A percentile compares a stretch with the other conserved stretches of the same genome.
These are phyloP conservation scores for Ectropis grisescens DNA, from an alignment of 1,140 invertebrate genomes.

Conservation along the genomic window DNA sequence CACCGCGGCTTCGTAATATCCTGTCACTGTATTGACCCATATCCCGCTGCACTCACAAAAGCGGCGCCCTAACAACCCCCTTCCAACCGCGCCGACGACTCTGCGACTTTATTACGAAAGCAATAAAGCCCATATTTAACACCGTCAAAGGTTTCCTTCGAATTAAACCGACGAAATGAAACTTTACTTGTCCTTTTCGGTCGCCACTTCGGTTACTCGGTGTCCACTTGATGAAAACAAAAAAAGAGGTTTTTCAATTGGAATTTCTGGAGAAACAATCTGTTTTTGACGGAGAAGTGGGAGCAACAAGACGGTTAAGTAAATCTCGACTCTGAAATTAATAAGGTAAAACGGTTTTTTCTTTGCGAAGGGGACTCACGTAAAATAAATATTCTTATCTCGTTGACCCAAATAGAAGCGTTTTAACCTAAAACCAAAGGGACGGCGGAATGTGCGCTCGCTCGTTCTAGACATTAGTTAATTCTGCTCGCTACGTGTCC, in stretches of 20 bases:
- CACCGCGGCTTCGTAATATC: conserved; percentile 57
- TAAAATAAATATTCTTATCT: conserved; percentile 18
- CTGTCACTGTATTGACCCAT: conserved; percentile 40
- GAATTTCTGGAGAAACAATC: too few relatives aligned
- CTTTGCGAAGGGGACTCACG: conserved; percentile 6
- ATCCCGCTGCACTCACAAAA: conserved; percentile 16
- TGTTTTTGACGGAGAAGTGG: too few relatives aligned
- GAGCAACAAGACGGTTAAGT: too few relatives aligned
- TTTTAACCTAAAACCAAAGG: conserved; percentile 12
- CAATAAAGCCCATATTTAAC: conserved; percentile 54
- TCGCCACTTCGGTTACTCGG: conserved; percentile 35
- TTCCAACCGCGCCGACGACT: conserved; percentile 7
- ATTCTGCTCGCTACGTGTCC: too few relatives aligned
- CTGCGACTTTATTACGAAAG: conserved; percentile 45
- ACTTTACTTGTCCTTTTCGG: conserved; percentile 29
- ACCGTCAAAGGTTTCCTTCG: conserved; percentile 35
- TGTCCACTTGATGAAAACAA: conserved; percentile 32
- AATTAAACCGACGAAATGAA: conserved; percentile 57
- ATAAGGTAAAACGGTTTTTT: not conserved
- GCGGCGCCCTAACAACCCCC: conserved; percentile 4
- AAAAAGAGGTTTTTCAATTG: too few relatives aligned
- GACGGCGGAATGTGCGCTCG: not conserved
- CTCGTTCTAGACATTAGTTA: too few relatives aligned
- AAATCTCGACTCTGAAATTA: too few relatives aligned
- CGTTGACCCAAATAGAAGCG: conserved; percentile 13